A percentile compares a stretch with the other conserved stretches of the same genome.
Evolutionary conservation across 2,797 vertebrate genomes (phyloP).

Genomic region (Helicolenus hilgendorfi): DNA sequence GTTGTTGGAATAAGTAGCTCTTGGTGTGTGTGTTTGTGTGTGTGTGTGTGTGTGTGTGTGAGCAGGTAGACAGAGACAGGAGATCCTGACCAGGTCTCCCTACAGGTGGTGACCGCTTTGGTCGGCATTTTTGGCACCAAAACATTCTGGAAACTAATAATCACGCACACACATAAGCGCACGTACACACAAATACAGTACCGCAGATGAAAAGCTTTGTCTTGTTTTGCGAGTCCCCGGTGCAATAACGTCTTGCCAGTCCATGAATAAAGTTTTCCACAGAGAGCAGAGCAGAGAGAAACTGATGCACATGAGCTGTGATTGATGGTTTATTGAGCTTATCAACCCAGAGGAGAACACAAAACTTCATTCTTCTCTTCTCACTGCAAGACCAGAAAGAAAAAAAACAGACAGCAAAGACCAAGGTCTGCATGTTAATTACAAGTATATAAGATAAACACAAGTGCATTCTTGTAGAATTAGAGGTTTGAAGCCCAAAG

Average conservation of each 20-base stretch:
- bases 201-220: conserved; percentile 7
- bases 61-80: not conserved
- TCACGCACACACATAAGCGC: not conserved
- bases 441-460: conserved; percentile 43
- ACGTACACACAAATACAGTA: not conserved
- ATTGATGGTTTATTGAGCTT: conserved; percentile 63
- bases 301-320: conserved; percentile 45
- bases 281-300: conserved; percentile 25
- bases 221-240: conserved; percentile 8
- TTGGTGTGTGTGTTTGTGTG: not conserved
- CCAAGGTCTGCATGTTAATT: conserved; percentile 50
- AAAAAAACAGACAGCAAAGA: conserved; percentile 17
- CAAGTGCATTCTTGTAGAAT: not conserved
- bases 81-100: not conserved
- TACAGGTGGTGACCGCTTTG: not conserved
- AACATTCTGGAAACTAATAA: not conserved
- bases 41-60: not conserved
- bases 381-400: conserved; percentile 1
- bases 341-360: conserved; percentile 52
- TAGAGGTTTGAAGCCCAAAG: not conserved
- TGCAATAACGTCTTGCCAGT: conserved; percentile 12
- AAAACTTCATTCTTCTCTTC: conserved; percentile 33
- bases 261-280: conserved; percentile 48
- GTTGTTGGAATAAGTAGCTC: not conserved
- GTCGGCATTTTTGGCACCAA: not conserved